Evolutionary conservation across 2,113 vertebrate genomes (phyloP), one percentile per base, ranked within the genome.

Genomic region (Dipodomys merriami): DNA sequence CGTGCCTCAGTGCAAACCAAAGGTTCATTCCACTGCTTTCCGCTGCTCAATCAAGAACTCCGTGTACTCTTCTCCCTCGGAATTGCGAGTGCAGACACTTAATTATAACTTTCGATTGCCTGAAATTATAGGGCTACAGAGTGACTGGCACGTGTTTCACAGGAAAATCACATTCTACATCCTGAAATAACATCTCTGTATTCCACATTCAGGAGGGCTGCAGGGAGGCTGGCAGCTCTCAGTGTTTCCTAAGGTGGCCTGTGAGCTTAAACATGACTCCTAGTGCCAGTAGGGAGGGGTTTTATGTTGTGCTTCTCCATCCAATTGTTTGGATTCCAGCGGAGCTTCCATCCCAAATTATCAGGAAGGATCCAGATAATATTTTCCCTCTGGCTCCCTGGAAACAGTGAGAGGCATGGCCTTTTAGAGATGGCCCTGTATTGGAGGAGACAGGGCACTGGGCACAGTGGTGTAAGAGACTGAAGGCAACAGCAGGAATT

Each of bases 61-160:
- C 15, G 0, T 88, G 95, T 93, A 39, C 93, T 91, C 82, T 90
- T 33, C 73, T 94, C 85, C 69, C 35, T 78, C 60, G 92, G 91
- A 95, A 82, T 46, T 94, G 93, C 74, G 96, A 96, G 82, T 77
- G 16, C 94, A 96, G 88, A 96, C 94, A 88, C 95, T 93, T 93
- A 94, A 96, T 95, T 84, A 95, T 71, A 85, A 77, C 93, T 83
- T 95, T 83, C 6, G 5, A 86, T 95, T 85, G 89, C 84, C 94
- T 91, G 73, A 94, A 95, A 97, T 93, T 88, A 91, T 33, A 83
- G 91, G 81, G 71, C 94, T 94, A 12, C n/a, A 46, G 92, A 91
- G 30, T 93, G 33, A 79, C 78, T 91, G 90, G 93, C 93, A 83
- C 20, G 5, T 96, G 93, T 46, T 90, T 67, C 49, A 65, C 80